phyloP scores from a whole-genome alignment of 1,140 invertebrate species.

The Fopius arisanus region DNA sequence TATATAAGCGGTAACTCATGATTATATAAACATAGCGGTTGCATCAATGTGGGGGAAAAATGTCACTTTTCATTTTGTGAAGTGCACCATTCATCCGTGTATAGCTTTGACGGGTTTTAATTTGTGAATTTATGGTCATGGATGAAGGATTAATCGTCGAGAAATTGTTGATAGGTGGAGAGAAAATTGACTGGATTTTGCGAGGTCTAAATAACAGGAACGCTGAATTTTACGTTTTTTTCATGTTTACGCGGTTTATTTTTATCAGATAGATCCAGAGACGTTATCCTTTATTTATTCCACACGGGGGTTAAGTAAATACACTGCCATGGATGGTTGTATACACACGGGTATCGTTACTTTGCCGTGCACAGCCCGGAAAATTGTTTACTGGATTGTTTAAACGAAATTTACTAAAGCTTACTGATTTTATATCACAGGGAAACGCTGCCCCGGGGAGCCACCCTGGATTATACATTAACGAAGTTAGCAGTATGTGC shows the following conservation, averaged over 20 bases:
- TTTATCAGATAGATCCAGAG: neutral
- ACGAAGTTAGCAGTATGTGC: slow-evolving; percentile 56
- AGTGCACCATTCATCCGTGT: slow-evolving; percentile 24
- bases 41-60: slow-evolving; percentile 23
- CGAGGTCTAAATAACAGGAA: neutral
- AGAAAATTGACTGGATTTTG: neutral
- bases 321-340: slow-evolving; percentile 16
- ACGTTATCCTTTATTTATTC: no score
- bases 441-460: slow-evolving; percentile 58
- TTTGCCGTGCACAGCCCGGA: slow-evolving; percentile 62
- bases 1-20: slow-evolving; percentile 54
- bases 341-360: slow-evolving; percentile 62
- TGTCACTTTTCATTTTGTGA: slow-evolving; percentile 58
- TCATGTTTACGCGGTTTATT: neutral
- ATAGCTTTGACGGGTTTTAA: slow-evolving; percentile 53
- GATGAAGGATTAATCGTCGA: slow-evolving; percentile 44
- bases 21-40: slow-evolving; percentile 40
- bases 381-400: slow-evolving; percentile 66
- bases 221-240: neutral
- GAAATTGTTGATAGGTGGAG: neutral
- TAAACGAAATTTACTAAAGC: slow-evolving; percentile 66
- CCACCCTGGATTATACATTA: slow-evolving; percentile 62
- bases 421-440: slow-evolving; percentile 66
- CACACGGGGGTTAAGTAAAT: neutral
- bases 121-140: slow-evolving; percentile 50